A percentile compares a stretch with the other conserved stretches of the same genome.
Conservation (phyloP, 1,140 invertebrate species). For the Drosophila carrolli region DNA sequence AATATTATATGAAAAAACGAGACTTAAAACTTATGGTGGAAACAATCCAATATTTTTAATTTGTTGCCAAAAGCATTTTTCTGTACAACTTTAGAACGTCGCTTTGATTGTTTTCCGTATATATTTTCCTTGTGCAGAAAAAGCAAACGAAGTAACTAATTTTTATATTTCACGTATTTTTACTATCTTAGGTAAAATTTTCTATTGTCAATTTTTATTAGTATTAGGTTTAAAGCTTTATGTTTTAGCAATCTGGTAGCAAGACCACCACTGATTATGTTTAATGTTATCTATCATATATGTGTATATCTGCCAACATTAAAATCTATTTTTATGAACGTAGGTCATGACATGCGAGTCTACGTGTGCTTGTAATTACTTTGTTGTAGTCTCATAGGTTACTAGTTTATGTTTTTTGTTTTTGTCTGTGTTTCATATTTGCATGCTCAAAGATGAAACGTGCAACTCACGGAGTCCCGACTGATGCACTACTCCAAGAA, state of each 20-base stretch:
- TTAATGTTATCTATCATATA: slow-evolving; percentile 63
- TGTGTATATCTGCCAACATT: slow-evolving; percentile 50
- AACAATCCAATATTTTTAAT: slow-evolving; percentile 23
- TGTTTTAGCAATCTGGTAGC: slow-evolving; percentile 56
- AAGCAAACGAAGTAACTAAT: slow-evolving; percentile 39
- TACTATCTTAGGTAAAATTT: slow-evolving; percentile 64
- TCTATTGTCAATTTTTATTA: slow-evolving; percentile 61
- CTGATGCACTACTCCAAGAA: slow-evolving; percentile 39
- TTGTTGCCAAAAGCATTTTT: slow-evolving; percentile 31
- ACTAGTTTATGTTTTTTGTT: slow-evolving; percentile 81
- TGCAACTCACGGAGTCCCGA: slow-evolving; percentile 43
- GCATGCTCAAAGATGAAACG: slow-evolving; percentile 30
- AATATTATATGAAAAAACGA: slow-evolving; percentile 20
- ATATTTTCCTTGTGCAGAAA: slow-evolving; percentile 41
- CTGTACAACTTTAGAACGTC: slow-evolving; percentile 13
- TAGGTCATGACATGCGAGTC: slow-evolving; percentile 8
- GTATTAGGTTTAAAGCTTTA: slow-evolving; percentile 82
- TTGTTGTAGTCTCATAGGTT: slow-evolving; percentile 59
- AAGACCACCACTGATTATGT: slow-evolving; percentile 60
- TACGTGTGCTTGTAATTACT: slow-evolving; percentile 30
- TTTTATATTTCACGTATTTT: slow-evolving; percentile 48
- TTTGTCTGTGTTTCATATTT: slow-evolving; percentile 50
- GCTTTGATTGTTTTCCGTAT: slow-evolving; percentile 40
- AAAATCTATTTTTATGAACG: slow-evolving; percentile 49
- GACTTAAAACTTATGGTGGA: slow-evolving; percentile 18